Conservation (phyloP, 2,888 invertebrate genomes). For the Apamea crenata region DNA sequence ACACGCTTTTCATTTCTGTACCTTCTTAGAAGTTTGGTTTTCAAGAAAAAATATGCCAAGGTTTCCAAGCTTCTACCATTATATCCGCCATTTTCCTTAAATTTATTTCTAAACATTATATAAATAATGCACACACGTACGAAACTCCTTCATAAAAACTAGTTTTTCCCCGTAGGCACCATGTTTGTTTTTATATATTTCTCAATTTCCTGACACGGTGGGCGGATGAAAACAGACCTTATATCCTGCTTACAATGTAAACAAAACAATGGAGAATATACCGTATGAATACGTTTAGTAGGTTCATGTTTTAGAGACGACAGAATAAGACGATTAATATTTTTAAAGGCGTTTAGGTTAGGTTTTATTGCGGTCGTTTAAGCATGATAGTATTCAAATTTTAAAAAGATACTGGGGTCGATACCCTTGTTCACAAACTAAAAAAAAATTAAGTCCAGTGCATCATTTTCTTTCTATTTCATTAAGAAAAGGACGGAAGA, state of each 20-base stretch:
- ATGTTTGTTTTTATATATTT: conserved; percentile 47
- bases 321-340: neutral
- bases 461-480: no score
- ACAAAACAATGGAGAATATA: conserved; percentile 52
- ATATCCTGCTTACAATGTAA: conserved; percentile 52
- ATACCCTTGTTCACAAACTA: no score
- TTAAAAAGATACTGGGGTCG: neutral
- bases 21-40: neutral
- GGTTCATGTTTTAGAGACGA: neutral
- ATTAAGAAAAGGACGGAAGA: no score
- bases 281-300: conserved; percentile 2
- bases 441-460: no score
- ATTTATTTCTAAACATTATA: conserved; percentile 33
- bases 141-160: conserved; percentile 30
- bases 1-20: neutral
- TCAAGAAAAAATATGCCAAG: conserved; percentile 2
- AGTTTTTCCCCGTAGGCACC: conserved; percentile 34
- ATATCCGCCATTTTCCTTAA: conserved; percentile 37
- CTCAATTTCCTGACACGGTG: conserved; percentile 55
- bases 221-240: conserved; percentile 22
- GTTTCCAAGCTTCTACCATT: conserved; percentile 8
- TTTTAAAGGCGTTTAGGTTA: neutral
- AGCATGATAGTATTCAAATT: neutral
- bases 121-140: conserved; percentile 36
- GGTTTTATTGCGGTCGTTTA: neutral